Base-by-base conservation (phyloP, 2,797 vertebrate species). In the Aselliscus stoliczkanus region DNA sequence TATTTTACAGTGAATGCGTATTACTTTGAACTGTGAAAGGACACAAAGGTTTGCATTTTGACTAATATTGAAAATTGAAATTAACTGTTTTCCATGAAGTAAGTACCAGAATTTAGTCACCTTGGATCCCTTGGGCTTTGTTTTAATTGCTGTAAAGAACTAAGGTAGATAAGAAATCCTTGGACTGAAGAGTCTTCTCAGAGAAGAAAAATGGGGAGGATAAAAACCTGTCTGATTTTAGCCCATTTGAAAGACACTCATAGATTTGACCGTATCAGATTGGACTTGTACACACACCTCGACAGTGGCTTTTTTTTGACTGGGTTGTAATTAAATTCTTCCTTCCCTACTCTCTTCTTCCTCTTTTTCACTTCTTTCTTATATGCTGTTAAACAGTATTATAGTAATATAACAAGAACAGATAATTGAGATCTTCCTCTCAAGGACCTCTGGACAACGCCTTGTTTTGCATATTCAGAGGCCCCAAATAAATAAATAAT, bases 11-110 rank as follows among this genome's bases (percentile, higher is more conserved):
- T 85, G 29, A 96, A 79, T 29, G 34, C 54, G 1, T 92, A 85
- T 80, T 75, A 75, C 44, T 96, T 89, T 64, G 13, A 88, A 85
- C 62, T 79, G 10, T 86, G 47, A 76, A 94, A 89, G 82, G 34
- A 77, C 10, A 85, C 20, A 15, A 82, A 56, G 20, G 27, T 31
- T 90, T 96, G 9, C 14, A 60, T 88, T 91, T 88, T 92, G 65
- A 93, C 73, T 88, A 88, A 84, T 79, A 31, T 10, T 34, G 27
- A 93, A 94, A 95, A 80, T 89, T 86, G 4, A 88, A 75, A 39
- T 31, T 92, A 92, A 67, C n/a, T 7, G 18, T 95, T 97, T 97
- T 95, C 84, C 56, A 20, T 8, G 17, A 89, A 64, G n/a, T 79
- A 89, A 64, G n/a, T 79, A 77, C 31, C 54, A 95, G 47, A n/a